Conservation (phyloP, 2,113 vertebrate genomes). For the Phaethornis superciliosus region DNA sequence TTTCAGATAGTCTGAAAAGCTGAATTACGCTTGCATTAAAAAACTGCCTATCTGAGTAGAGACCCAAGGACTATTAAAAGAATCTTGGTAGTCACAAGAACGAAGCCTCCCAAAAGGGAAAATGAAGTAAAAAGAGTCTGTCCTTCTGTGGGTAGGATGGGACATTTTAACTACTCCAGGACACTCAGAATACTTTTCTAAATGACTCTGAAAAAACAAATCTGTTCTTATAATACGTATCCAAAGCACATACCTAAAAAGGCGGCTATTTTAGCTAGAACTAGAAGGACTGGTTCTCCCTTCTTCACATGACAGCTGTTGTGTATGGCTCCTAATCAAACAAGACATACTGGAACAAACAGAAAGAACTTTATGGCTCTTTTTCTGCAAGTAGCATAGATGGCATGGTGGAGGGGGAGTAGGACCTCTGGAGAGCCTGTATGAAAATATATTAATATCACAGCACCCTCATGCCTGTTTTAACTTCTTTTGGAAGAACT, state of each 20-base stretch:
- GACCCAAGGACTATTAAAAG: background rate
- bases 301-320: background rate
- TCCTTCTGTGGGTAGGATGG: background rate
- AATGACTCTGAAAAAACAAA: background rate
- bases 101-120: background rate
- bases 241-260: background rate
- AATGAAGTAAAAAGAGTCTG: background rate
- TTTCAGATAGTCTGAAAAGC: background rate
- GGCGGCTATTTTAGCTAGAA: background rate
- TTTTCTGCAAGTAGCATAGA: background rate
- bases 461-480: background rate
- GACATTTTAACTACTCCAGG: background rate
- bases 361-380: background rate
- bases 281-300: background rate
- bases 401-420: background rate
- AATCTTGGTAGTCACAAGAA: background rate
- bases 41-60: background rate
- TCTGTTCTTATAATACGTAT: background rate
- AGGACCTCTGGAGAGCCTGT: background rate
- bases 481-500: background rate
- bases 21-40: background rate
- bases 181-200: background rate
- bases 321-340: background rate
- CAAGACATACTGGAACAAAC: background rate
- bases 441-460: background rate